phyloP scores from a whole-genome alignment of 2,113 vertebrate genomes.

The Dermatemys mawii region DNA sequence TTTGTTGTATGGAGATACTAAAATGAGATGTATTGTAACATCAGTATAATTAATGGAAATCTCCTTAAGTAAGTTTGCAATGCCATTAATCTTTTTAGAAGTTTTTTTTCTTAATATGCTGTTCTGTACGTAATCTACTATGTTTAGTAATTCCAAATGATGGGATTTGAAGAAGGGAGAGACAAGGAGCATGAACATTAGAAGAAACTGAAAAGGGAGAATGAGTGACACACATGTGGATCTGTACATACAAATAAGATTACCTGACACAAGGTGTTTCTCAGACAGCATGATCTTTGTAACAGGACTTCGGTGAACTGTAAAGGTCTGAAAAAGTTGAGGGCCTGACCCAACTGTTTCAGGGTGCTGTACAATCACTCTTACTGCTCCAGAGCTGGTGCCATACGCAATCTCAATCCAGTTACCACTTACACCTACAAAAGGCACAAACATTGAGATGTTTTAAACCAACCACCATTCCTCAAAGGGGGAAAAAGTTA shows the following conservation, averaged over 20 bases:
- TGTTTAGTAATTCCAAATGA: not conserved
- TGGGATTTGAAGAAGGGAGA: not conserved
- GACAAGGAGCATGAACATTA: not conserved
- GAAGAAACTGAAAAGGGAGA: not conserved
- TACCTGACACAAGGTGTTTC: constrained; percentile 97
- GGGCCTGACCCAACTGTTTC: constrained; percentile 96
- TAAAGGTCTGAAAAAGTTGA: constrained; percentile 98
- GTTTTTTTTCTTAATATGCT: not conserved
- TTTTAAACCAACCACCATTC: not conserved
- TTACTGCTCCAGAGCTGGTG: constrained; percentile 94
- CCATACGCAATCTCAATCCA: constrained; percentile 99
- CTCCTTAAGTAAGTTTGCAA: not conserved
- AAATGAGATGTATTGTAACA: not conserved
- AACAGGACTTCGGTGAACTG: constrained; percentile 95
- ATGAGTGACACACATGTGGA: not conserved
- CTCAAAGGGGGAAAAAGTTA: not conserved
- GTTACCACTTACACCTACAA: constrained; percentile 93
- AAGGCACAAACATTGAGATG: not conserved
- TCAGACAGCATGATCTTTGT: constrained; percentile 98
- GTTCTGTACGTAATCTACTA: not conserved
- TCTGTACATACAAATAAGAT: not conserved
- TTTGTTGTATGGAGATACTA: not conserved
- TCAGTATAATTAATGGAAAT: not conserved
- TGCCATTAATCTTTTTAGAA: not conserved
- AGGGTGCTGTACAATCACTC: constrained; percentile 96